Evolutionary conservation across 1,140 invertebrate species (phyloP).

Genomic region (Leucophenga varia): DNA sequence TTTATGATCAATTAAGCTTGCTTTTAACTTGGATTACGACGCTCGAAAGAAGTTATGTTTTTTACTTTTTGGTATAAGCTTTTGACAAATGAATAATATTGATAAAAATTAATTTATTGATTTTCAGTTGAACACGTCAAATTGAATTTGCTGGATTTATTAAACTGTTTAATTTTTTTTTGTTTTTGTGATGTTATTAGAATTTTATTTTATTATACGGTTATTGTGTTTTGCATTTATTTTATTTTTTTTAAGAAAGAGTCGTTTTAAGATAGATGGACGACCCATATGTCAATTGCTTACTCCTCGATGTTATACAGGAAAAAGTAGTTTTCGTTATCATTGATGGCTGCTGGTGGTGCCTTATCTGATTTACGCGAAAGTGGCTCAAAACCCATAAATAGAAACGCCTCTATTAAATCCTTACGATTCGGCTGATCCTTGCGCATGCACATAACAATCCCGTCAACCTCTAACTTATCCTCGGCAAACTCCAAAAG

Average conservation of each 20-base stretch:
- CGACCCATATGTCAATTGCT: constrained; percentile 12
- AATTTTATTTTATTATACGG: neutral
- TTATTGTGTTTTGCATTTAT: constrained; percentile 2
- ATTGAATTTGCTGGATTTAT: neutral
- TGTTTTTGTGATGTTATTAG: neutral
- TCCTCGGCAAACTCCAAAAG: constrained; percentile 96
- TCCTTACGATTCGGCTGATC: constrained; percentile 79
- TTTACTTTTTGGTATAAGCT: constrained; percentile 20
- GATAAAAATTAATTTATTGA: no score
- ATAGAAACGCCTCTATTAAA: constrained; percentile 93
- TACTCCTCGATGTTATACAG: constrained; percentile 54
- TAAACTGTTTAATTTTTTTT: neutral
- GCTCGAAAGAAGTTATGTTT: constrained; percentile 14
- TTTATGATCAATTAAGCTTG: constrained; percentile 38
- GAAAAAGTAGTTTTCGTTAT: constrained; percentile 52
- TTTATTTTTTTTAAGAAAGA: constrained; percentile 1
- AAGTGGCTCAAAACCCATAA: constrained; percentile 87
- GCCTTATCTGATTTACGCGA: constrained; percentile 77
- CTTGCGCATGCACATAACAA: constrained; percentile 75
- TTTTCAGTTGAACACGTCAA: no score
- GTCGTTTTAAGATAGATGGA: no score
- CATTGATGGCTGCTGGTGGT: constrained; percentile 60
- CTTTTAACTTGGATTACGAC: constrained; percentile 46
- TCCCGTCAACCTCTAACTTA: constrained; percentile 72
- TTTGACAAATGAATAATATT: neutral